These are phyloP conservation scores for Cynodonichthys magdalenae DNA, from an alignment of 2,797 vertebrate genomes.

Conservation along the genomic window DNA sequence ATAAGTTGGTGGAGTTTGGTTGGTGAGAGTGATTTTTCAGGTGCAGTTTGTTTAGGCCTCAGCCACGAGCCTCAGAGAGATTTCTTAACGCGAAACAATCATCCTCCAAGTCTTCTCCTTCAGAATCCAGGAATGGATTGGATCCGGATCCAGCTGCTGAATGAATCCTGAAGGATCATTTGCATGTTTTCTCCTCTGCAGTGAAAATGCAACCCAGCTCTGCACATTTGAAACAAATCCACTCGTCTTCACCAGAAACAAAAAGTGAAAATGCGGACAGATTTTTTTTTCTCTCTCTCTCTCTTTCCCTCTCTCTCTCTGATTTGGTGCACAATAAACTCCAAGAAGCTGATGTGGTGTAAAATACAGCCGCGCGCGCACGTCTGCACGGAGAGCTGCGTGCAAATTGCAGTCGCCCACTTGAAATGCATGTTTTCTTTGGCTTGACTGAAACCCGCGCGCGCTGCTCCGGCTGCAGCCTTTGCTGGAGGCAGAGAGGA, in stretches of 20 bases:
- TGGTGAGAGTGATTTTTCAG: too few species aligned
- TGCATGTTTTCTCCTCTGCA: conserved; percentile 4
- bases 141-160: conserved; percentile 5
- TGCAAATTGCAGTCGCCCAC: conserved; percentile 68
- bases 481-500: conserved; percentile 54
- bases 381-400: conserved; percentile 17
- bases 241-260: conserved; percentile 3
- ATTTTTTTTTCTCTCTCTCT: conserved; percentile 19
- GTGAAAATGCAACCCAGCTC: conserved; percentile 1
- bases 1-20: too few species aligned
- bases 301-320: conserved; percentile 25
- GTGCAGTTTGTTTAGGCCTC: conserved; percentile 10
- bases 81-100: background rate
- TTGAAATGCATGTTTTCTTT: conserved; percentile 77
- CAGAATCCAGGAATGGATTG: conserved; percentile 9
- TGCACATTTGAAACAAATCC: conserved; percentile 2
- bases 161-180: conserved; percentile 7
- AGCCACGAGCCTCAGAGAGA: background rate
- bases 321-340: conserved; percentile 49
- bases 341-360: conserved; percentile 54
- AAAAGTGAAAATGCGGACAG: background rate
- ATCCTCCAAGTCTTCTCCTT: background rate
- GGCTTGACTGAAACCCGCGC: conserved; percentile 69
- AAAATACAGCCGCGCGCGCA: conserved; percentile 25
- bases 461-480: conserved; percentile 62